phyloP scores from a whole-genome alignment of 2,797 vertebrate species.

The Coracias cyanogaster region DNA sequence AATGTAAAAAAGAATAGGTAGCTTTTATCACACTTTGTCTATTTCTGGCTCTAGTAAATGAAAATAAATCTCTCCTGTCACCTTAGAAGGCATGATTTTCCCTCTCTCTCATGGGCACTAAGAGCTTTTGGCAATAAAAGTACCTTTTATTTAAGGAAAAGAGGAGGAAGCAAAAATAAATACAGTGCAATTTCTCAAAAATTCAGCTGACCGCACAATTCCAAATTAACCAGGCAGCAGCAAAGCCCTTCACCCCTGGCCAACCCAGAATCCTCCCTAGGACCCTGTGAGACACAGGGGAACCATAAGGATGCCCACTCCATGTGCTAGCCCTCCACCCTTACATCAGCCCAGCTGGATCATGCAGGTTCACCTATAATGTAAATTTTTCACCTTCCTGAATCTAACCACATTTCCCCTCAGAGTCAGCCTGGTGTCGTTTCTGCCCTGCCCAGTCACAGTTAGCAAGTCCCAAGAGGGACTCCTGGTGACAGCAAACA shows the following conservation, averaged over 20 bases:
- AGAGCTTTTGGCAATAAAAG: background rate
- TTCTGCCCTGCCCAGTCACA: background rate
- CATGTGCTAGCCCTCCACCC: background rate
- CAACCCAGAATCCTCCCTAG: background rate
- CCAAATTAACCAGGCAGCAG: background rate
- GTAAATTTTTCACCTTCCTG: background rate
- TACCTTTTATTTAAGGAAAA: background rate
- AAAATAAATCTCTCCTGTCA: conserved; percentile 10
- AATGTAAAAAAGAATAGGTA: background rate
- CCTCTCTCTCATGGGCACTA: background rate
- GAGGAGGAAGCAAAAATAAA: background rate
- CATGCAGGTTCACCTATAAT: background rate
- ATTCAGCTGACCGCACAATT: accelerated
- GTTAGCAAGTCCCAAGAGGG: background rate
- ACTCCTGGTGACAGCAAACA: background rate
- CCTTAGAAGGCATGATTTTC: background rate
- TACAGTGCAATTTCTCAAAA: background rate
- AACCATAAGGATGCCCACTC: background rate
- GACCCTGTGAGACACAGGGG: background rate
- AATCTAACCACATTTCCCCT: accelerated
- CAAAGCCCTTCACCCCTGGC: background rate
- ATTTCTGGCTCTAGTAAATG: background rate
- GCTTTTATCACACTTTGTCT: background rate
- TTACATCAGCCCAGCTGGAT: background rate
- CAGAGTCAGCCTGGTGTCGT: background rate